These are phyloP conservation scores for Willowsia nigromaculata DNA, from an alignment of 2,888 invertebrate species.

Conservation along the genomic window DNA sequence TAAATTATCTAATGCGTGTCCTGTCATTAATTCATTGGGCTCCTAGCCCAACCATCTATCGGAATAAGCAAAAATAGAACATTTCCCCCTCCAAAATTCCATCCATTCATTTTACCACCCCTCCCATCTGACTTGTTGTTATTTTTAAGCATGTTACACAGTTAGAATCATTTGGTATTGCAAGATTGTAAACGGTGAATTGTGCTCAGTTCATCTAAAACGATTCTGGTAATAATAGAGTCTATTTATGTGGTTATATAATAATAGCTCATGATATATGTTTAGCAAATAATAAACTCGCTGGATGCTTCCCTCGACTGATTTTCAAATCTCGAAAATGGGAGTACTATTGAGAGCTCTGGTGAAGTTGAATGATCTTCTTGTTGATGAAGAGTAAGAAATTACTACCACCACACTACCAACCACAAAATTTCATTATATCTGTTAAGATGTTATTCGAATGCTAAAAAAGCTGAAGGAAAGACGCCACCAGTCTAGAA, in stretches of 20 bases:
- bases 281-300: neutral
- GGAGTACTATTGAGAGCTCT: neutral
- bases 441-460: constrained; percentile 13
- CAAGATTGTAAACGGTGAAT: neutral
- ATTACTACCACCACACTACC: neutral
- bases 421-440: neutral
- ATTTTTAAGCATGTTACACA: too few relatives aligned
- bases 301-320: neutral
- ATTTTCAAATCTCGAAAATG: neutral
- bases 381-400: neutral
- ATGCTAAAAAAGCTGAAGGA: neutral
- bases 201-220: neutral
- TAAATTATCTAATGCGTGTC: constrained; percentile 68
- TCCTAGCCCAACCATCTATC: constrained; percentile 8
- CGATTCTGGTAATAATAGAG: neutral
- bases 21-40: constrained; percentile 69
- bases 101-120: neutral
- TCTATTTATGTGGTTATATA: neutral
- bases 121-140: constrained; percentile 16
- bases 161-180: neutral
- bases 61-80: neutral
- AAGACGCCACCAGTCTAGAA: neutral
- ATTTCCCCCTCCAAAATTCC: neutral
- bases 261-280: neutral
- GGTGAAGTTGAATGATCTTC: constrained; percentile 18